A percentile compares a stretch with the other conserved stretches of the same genome.
Evolutionary conservation across 2,113 vertebrate genomes (phyloP).

Genomic region (Tetrax tetrax): DNA sequence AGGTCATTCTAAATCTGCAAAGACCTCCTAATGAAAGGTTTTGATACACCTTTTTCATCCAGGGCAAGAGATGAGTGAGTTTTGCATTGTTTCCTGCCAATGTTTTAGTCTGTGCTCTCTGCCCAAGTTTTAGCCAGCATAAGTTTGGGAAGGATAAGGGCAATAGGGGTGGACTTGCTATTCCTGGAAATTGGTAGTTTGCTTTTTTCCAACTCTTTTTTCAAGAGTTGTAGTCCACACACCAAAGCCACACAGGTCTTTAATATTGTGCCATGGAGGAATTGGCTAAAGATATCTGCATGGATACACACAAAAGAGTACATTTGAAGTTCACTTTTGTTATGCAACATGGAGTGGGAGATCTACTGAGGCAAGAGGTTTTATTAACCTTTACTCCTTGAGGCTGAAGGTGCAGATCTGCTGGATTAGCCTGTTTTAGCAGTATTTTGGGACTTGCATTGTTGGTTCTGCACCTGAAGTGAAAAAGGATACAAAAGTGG

Average conservation of each 20-base stretch:
- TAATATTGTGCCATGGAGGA: fast-evolving
- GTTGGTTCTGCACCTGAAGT: not conserved
- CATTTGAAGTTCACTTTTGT: not conserved
- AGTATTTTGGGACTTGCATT: not conserved
- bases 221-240: not conserved
- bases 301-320: not conserved
- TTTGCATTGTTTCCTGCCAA: not conserved
- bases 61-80: not conserved
- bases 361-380: not conserved
- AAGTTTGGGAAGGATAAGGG: not conserved
- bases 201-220: not conserved
- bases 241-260: fast-evolving
- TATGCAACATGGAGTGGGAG: not conserved
- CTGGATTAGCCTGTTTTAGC: not conserved
- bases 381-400: not conserved
- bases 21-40: not conserved
- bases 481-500: not conserved
- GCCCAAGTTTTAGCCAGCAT: not conserved
- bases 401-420: not conserved
- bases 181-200: not conserved
- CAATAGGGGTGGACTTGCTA: not conserved
- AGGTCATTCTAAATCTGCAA: not conserved
- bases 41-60: not conserved
- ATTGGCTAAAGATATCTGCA: not conserved
- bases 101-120: not conserved